These are phyloP conservation scores for Phoebastria nigripes DNA, from an alignment of 2,797 vertebrate species.

Conservation along the genomic window DNA sequence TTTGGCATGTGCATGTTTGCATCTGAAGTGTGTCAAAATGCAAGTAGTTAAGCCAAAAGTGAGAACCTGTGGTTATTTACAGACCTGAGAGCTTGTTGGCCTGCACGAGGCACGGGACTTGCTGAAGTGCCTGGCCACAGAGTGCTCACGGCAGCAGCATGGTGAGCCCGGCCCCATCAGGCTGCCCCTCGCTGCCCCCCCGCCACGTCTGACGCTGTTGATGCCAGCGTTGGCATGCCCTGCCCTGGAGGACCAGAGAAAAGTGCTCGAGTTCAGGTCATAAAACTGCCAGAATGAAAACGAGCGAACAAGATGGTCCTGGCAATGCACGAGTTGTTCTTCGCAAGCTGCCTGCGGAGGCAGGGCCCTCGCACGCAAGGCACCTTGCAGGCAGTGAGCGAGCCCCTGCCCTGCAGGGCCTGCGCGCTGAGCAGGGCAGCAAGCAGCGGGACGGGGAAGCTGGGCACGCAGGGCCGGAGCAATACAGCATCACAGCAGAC, in stretches of 20 bases:
- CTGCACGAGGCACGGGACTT: accelerated
- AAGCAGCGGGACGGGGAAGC: not conserved
- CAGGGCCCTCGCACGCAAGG: accelerated
- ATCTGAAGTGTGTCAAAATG: not conserved
- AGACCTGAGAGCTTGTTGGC: not conserved
- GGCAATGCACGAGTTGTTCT: not conserved
- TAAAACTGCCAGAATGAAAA: not conserved
- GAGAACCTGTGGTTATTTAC: not conserved
- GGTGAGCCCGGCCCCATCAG: not conserved
- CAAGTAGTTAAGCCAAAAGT: not conserved
- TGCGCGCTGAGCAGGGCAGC: not conserved
- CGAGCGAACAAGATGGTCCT: accelerated
- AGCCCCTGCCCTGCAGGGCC: not conserved
- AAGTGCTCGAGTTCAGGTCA: not conserved
- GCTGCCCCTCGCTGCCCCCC: not conserved
- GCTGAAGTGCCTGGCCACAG: not conserved
- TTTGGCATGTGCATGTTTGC: accelerated
- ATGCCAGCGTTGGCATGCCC: accelerated
- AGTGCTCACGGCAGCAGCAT: not conserved
- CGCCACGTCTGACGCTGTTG: accelerated
- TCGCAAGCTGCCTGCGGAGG: not conserved
- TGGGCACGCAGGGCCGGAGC: not conserved
- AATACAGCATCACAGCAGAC: accelerated
- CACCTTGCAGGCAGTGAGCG: accelerated
- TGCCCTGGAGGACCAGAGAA: not conserved